phyloP scores from a whole-genome alignment of 2,797 vertebrate genomes.

The Anas bernieri region DNA sequence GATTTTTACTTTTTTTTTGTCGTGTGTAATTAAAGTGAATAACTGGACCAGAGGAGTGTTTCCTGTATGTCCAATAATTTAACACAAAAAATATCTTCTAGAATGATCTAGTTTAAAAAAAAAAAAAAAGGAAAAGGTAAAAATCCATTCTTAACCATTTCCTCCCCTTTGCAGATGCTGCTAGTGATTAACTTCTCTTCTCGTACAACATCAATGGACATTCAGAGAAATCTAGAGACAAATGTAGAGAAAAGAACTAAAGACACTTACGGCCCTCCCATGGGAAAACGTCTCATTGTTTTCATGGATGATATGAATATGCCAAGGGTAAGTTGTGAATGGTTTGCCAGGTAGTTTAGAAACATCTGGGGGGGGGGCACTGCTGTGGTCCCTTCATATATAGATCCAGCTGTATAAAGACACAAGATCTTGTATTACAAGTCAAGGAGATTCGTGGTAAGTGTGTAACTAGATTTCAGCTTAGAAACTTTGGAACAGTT shows the following conservation, averaged over 20 bases:
- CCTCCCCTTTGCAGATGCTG: conserved; percentile 80
- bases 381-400: neutral
- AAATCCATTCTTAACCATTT: neutral
- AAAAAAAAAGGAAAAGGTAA: neutral
- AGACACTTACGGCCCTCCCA: conserved; percentile 90
- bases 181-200: conserved; percentile 93
- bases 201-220: conserved; percentile 93
- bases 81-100: neutral
- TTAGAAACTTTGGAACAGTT: neutral
- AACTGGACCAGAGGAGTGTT: neutral
- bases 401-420: neutral
- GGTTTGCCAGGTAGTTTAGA: neutral
- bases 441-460: neutral
- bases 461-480: neutral
- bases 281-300: conserved; percentile 93
- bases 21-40: neutral
- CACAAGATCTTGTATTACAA: neutral
- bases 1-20: neutral
- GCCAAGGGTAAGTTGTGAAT: conserved; percentile 84
- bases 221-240: conserved; percentile 94
- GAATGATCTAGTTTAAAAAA: neutral
- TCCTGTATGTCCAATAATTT: neutral
- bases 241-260: conserved; percentile 95
- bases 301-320: conserved; percentile 99
- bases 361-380: neutral